phyloP scores from a whole-genome alignment of 1,140 invertebrate genomes.

The Berghia stephanieae region DNA sequence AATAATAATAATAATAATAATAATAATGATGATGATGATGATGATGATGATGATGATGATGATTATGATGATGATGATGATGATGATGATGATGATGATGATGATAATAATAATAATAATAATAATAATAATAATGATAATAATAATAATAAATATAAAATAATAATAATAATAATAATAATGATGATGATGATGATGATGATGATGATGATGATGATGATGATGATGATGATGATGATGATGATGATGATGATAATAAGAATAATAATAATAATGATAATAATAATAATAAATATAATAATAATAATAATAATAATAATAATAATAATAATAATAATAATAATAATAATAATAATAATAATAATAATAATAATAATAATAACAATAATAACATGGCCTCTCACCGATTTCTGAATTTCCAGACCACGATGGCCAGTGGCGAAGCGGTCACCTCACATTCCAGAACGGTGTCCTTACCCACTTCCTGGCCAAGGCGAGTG shows the following conservation, averaged over 20 bases:
- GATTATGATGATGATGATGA: background rate
- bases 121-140: background rate
- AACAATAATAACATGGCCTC: background rate
- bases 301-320: background rate
- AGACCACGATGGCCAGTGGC: conserved; percentile 84
- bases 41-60: background rate
- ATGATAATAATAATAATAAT: background rate
- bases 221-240: background rate
- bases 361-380: conserved; percentile 4
- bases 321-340: background rate
- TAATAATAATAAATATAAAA: background rate
- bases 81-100: background rate
- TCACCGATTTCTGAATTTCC: conserved; percentile 79
- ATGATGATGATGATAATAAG: background rate
- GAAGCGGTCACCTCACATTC: conserved; percentile 90
- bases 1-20: conserved; percentile 4
- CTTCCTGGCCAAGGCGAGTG: conserved; percentile 46
- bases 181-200: background rate
- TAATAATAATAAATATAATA: background rate
- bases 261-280: background rate
- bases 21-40: background rate
- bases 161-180: background rate
- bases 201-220: background rate
- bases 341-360: conserved; percentile 1
- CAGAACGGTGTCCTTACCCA: conserved; percentile 69